Conservation (phyloP, 2,888 invertebrate genomes). For the Scelioninae gen. 1 region DNA sequence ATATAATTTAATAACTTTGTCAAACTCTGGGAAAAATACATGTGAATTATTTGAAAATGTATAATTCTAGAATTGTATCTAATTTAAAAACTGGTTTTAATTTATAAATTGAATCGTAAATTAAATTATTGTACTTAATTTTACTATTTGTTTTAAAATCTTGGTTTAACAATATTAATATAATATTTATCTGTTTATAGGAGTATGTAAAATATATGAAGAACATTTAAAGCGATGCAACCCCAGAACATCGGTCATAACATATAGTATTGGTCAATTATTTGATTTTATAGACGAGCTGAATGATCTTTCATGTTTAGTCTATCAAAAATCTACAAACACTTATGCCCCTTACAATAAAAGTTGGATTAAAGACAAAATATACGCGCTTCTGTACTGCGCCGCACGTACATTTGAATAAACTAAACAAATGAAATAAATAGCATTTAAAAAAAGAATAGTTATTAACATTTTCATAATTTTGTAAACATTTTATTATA, state of each 20-base stretch:
- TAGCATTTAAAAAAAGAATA: no score
- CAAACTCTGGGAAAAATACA: no score
- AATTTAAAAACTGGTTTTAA: no score
- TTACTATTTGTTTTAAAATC: not conserved
- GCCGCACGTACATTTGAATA: conserved; percentile 86
- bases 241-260: conserved; percentile 97
- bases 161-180: no score
- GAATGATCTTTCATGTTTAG: conserved; percentile 97
- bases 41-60: no score
- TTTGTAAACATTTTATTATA: no score
- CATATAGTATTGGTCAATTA: conserved; percentile 98
- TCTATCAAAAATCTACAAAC: conserved; percentile 97
- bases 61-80: no score
- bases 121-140: not conserved
- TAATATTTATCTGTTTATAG: conserved; percentile 80
- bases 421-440: not conserved
- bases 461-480: no score
- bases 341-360: conserved; percentile 99
- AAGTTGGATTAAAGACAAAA: conserved; percentile 99
- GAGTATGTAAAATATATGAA: conserved; percentile 99
- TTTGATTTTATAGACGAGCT: conserved; percentile 99
- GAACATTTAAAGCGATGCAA: conserved; percentile 98
- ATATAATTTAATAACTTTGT: no score
- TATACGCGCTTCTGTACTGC: conserved; percentile 96
- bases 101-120: not conserved